Percentiles rank a stretch among this genome's conserved stretches.
Conservation (phyloP, 2,888 invertebrate genomes). For the Crioceris asparagi region DNA sequence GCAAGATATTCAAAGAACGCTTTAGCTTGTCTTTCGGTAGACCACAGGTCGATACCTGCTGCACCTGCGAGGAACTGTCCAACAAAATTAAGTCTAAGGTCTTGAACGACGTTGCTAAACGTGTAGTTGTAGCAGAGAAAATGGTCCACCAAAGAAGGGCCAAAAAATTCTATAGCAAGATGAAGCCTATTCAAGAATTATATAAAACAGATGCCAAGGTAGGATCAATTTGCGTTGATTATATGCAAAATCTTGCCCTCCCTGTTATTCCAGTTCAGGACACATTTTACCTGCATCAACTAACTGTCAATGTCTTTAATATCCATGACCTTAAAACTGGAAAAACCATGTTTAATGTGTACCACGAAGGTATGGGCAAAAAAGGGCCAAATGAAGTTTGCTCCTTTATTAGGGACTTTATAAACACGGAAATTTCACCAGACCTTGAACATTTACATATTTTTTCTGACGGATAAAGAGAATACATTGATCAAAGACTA, state of each 20-base stretch:
- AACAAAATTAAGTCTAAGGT: constrained; percentile 7
- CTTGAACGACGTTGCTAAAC: constrained; percentile 4
- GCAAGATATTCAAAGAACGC: not conserved
- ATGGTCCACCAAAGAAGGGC: constrained; percentile 13
- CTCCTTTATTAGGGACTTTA: constrained; percentile 11
- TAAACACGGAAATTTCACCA: constrained; percentile 5
- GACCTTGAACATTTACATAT: constrained; percentile 6
- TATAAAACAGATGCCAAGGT: constrained; percentile 1
- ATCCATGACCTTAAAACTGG: constrained; percentile 9
- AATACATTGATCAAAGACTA: not conserved
- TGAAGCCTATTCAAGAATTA: constrained; percentile 7
- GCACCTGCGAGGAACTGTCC: constrained; percentile 3
- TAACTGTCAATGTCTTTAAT: constrained; percentile 6
- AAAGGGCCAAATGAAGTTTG: constrained; percentile 12
- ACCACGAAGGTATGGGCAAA: constrained; percentile 7
- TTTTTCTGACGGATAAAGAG: constrained; percentile 12
- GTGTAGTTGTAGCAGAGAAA: constrained; percentile 4
- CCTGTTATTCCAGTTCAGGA: constrained; percentile 10
- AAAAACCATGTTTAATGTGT: constrained; percentile 8
- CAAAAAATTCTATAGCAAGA: constrained; percentile 13
- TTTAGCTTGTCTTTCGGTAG: constrained; percentile 4
- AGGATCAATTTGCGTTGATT: constrained; percentile 7
- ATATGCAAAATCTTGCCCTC: constrained; percentile 9
- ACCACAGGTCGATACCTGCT: constrained; percentile 4
- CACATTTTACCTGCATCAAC: constrained; percentile 9